Conservation (phyloP, 30 jellyfish, hydroid and myxozoan genomes). For the Hydra vulgaris region DNA sequence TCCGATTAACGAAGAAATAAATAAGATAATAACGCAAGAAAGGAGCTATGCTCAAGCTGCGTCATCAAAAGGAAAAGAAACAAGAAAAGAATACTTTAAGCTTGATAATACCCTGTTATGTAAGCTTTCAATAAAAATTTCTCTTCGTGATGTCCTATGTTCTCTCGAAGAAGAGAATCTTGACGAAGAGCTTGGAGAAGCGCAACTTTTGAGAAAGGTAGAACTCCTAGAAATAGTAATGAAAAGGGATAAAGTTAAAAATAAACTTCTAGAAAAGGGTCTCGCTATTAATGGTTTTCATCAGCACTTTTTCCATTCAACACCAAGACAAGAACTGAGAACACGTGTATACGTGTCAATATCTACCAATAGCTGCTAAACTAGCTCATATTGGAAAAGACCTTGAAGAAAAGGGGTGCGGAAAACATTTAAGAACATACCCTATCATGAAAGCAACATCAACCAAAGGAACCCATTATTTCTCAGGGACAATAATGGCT, state of each 20-base stretch:
- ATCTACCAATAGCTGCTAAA: not conserved
- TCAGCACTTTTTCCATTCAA: not conserved
- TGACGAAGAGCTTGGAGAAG: not conserved
- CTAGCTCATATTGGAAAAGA: not conserved
- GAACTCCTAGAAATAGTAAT: not conserved
- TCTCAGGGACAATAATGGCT: not conserved
- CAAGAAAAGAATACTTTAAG: no score
- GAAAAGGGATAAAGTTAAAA: not conserved
- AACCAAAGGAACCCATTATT: not conserved
- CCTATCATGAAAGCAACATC: not conserved
- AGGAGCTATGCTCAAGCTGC: not conserved
- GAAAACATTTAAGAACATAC: not conserved
- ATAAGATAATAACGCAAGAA: no score
- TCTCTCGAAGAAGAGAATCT: not conserved
- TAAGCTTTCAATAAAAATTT: not conserved
- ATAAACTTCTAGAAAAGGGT: not conserved
- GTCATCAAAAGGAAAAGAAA: not conserved
- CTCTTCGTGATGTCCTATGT: not conserved
- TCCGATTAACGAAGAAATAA: no score
- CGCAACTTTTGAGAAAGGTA: not conserved
- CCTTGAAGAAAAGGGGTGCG: not conserved
- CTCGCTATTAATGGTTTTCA: not conserved
- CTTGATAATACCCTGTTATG: not conserved
- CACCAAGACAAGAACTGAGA: not conserved
- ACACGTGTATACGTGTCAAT: not conserved